phyloP scores from a whole-genome alignment of 1,140 invertebrate genomes.

The Mycetomoellerius zeteki region DNA sequence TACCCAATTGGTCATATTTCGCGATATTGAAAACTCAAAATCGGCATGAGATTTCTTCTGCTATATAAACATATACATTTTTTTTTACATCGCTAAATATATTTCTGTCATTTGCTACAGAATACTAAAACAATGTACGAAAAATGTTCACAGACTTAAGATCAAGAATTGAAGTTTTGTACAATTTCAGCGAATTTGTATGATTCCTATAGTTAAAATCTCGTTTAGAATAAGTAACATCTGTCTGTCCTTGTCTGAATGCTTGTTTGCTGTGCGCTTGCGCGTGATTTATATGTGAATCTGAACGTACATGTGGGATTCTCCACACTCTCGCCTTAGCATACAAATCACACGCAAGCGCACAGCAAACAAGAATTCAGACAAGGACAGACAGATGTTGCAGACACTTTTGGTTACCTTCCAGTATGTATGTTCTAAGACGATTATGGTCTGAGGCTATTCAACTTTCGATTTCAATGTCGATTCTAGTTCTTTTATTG shows the following conservation, averaged over 20 bases:
- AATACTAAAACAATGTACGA: not conserved
- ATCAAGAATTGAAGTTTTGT: not conserved
- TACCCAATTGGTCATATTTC: not conserved
- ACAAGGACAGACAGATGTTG: no score
- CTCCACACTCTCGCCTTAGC: no score
- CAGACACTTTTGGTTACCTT: no score
- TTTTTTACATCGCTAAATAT: not conserved
- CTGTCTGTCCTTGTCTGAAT: no score
- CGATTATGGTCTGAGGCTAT: not conserved
- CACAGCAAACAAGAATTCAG: no score
- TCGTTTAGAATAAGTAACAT: not conserved
- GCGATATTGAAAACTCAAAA: not conserved
- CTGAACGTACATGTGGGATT: no score
- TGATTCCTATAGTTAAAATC: not conserved
- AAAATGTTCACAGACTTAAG: not conserved
- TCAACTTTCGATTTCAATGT: no score
- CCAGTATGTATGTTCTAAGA: no score
- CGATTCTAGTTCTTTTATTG: no score
- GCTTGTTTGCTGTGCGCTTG: no score
- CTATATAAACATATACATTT: not conserved
- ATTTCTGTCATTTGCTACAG: not conserved
- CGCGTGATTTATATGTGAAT: no score
- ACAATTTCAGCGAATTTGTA: not conserved
- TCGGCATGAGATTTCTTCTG: not conserved
- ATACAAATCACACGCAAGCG: no score